Percentiles rank a stretch among this genome's conserved stretches.
Conservation (phyloP, 2,888 invertebrate species). For the Physocephala rufipes region DNA sequence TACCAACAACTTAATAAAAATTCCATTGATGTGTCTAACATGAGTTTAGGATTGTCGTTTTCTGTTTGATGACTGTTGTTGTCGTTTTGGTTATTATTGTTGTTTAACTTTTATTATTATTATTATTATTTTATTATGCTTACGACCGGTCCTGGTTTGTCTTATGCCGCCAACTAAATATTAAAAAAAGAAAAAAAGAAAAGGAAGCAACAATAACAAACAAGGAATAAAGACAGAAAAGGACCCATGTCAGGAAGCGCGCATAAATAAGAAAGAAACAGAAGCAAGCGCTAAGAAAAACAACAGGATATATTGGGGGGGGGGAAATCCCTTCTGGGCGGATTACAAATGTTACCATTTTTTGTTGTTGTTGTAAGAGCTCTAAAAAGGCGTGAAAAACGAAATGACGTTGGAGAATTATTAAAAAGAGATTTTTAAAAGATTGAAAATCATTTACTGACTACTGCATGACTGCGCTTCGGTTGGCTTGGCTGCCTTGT, state of each 20-base stretch:
- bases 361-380: too few species aligned
- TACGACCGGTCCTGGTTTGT: conserved; percentile 1
- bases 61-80: too few species aligned
- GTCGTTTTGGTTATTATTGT: conserved; percentile 21
- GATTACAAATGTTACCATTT: too few species aligned
- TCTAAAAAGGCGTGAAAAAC: not conserved
- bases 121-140: too few species aligned
- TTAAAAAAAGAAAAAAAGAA: conserved; percentile 32
- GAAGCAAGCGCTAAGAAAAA: too few species aligned
- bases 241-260: too few species aligned
- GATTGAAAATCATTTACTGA: not conserved
- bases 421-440: not conserved
- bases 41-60: conserved; percentile 44
- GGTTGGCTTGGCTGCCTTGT: too few species aligned
- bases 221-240: too few species aligned
- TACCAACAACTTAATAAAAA: conserved; percentile 59
- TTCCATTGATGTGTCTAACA: conserved; percentile 56
- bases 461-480: conserved; percentile 37
- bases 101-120: conserved; percentile 26
- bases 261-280: too few species aligned
- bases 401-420: not conserved
- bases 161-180: conserved; percentile 5
- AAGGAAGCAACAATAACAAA: too few species aligned
- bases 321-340: too few species aligned
- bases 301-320: too few species aligned